Percentiles rank a stretch among this genome's conserved stretches.
phyloP scores from a whole-genome alignment of 1,140 invertebrate species.

The Lepidotrigona ventralis region DNA sequence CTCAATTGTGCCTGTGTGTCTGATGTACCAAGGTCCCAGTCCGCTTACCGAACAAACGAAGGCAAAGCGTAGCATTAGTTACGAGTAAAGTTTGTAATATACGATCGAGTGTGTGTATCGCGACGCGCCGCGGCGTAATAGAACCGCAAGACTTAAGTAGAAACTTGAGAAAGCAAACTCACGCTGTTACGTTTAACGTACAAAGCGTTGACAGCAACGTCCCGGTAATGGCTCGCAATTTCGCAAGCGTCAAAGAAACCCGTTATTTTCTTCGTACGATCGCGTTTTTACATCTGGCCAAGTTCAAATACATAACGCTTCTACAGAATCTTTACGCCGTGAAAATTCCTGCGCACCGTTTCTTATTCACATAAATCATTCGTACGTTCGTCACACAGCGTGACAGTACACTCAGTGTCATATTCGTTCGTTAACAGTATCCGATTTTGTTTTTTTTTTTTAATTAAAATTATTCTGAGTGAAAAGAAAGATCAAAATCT shows the following conservation, averaged over 20 bases:
- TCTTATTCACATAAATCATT: no score
- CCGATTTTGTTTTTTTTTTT: no score
- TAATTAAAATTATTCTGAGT: no score
- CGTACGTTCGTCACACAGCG: no score
- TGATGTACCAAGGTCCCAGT: constrained; percentile 41
- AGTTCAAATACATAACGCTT: no score
- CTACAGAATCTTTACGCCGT: no score
- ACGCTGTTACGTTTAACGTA: constrained; percentile 30
- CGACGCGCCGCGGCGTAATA: constrained; percentile 50
- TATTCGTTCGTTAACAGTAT: no score
- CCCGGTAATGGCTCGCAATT: constrained; percentile 27
- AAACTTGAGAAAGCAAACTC: constrained; percentile 59
- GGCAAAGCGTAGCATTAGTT: constrained; percentile 61
- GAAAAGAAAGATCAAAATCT: no score
- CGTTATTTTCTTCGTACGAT: not conserved
- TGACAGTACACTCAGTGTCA: no score
- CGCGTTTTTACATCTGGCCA: not conserved
- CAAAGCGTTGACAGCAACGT: constrained; percentile 33
- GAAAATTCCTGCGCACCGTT: no score
- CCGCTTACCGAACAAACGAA: constrained; percentile 58
- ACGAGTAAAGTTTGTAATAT: constrained; percentile 65
- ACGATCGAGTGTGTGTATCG: constrained; percentile 61
- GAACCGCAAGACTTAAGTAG: constrained; percentile 59
- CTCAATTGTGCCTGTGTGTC: constrained; percentile 24
- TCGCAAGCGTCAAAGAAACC: constrained; percentile 23